Evolutionary conservation across 2,888 invertebrate genomes (phyloP).

Genomic region (Tachina grossa): DNA sequence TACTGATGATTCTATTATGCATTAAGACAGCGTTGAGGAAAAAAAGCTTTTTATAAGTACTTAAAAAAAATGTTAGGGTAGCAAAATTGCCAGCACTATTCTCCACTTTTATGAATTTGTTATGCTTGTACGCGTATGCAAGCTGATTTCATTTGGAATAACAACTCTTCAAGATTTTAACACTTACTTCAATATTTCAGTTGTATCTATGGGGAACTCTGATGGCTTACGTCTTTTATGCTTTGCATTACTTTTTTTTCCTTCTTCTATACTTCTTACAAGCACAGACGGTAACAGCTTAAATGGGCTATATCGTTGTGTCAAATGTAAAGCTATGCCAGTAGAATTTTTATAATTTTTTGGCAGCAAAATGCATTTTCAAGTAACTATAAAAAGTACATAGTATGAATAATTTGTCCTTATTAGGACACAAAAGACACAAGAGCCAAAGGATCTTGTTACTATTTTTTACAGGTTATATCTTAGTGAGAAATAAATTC

Average conservation of each 20-base stretch:
- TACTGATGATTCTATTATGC: slow-evolving; percentile 45
- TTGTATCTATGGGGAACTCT: slow-evolving; percentile 1
- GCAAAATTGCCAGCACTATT: neutral
- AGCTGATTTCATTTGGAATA: slow-evolving; percentile 49
- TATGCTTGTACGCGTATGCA: slow-evolving; percentile 42
- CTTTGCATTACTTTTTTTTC: slow-evolving; percentile 1
- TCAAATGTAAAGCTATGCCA: neutral
- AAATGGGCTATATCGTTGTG: slow-evolving; percentile 21
- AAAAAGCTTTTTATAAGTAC: slow-evolving; percentile 9
- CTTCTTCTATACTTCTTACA: neutral
- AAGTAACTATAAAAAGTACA: too few relatives aligned
- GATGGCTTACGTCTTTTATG: slow-evolving; percentile 17
- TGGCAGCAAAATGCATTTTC: neutral
- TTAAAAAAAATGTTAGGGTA: slow-evolving; percentile 22
- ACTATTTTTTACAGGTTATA: too few relatives aligned
- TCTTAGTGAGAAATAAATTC: too few relatives aligned
- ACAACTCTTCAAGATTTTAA: slow-evolving; percentile 44
- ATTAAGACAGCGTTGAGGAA: slow-evolving; percentile 31
- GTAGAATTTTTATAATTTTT: neutral
- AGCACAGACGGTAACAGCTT: slow-evolving; percentile 21
- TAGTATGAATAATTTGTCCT: too few relatives aligned
- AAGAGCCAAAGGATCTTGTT: too few relatives aligned
- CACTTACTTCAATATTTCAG: slow-evolving; percentile 35
- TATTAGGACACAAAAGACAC: too few relatives aligned
- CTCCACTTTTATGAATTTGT: slow-evolving; percentile 1